Conservation (phyloP, 2,797 vertebrate genomes). For the Balearica regulorum region DNA sequence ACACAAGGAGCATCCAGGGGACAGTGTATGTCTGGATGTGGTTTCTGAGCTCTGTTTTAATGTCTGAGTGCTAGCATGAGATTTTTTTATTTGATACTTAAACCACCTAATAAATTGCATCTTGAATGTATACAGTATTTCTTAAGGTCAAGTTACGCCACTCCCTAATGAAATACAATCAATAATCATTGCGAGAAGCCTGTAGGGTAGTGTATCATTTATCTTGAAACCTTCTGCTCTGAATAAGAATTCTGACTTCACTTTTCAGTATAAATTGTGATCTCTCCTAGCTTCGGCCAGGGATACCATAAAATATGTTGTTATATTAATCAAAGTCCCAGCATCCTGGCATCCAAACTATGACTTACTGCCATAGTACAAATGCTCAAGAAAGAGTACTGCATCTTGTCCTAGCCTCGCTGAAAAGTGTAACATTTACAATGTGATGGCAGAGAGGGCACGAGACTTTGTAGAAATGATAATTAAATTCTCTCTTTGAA, state of each 20-base stretch:
- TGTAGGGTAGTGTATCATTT: constrained; percentile 9
- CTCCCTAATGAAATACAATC: constrained; percentile 40
- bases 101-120: constrained; percentile 26
- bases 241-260: constrained; percentile 43
- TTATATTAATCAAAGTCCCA: constrained; percentile 61
- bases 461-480: neutral
- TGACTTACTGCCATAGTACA: constrained; percentile 50
- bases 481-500: neutral
- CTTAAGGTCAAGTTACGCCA: constrained; percentile 39
- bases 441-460: neutral
- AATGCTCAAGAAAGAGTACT: constrained; percentile 6
- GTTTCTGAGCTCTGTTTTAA: neutral
- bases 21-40: neutral
- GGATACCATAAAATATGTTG: constrained; percentile 9
- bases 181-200: constrained; percentile 1
- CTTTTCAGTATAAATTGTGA: constrained; percentile 37
- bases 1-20: neutral
- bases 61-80: neutral
- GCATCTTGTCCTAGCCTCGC: neutral
- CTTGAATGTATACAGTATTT: constrained; percentile 21
- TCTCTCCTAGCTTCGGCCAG: constrained; percentile 44
- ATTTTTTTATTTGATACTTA: neutral
- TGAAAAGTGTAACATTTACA: neutral
- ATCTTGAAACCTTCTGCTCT: constrained; percentile 26
- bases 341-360: constrained; percentile 2